Evolutionary conservation across 2,888 invertebrate species (phyloP), one percentile per base, ranked within the genome.

Genomic region (Drosophila kuntzei): DNA sequence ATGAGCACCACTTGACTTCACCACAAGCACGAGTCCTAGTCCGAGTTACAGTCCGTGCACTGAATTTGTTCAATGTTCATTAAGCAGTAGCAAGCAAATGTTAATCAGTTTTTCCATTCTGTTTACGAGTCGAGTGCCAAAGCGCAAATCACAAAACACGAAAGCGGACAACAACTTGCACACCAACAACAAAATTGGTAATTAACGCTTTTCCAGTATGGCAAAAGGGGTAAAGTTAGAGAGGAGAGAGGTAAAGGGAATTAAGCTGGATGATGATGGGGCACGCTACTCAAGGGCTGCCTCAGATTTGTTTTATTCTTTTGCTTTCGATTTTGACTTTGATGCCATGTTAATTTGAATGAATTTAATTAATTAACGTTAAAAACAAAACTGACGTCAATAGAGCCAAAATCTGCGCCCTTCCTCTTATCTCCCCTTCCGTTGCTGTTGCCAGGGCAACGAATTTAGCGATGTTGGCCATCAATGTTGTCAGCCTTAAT

Each of bases 301-400:
- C 32, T n/a, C 8, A 9, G 14, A n/a, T 18, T 39, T 7, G 6
- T 25, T 7, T 25, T 25, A 22, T 43, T 20, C 32, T 53, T 25
- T 22, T 58, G 58, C 50, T 20, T 18, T 34, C 55, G 49, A 16
- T 37, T 22, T 25, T 39, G 36, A 49, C 60, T 65, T 62, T 73
- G 69, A 73, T 66, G 70, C 71, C 64, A 74, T 76, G 84, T 77
- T 86, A 87, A 89, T 89, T 89, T 86, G 80, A 89, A 80, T 86
- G 84, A 90, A 89, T 90, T 89, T 81, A 90, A 90, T 89, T 89
- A 90, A 90, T 90, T 84, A 90, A 84, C 81, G 80, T 50, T 84
- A 64, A 80, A 78, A 80, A 77, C 73, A 81, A 90, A 86, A 87
- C 79, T 76, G 83, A 83, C 89, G 80, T 77, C 88, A 84, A 84